These are phyloP conservation scores for Chiroxiphia lanceolata DNA, from an alignment of 2,797 vertebrate species.

Conservation along the genomic window DNA sequence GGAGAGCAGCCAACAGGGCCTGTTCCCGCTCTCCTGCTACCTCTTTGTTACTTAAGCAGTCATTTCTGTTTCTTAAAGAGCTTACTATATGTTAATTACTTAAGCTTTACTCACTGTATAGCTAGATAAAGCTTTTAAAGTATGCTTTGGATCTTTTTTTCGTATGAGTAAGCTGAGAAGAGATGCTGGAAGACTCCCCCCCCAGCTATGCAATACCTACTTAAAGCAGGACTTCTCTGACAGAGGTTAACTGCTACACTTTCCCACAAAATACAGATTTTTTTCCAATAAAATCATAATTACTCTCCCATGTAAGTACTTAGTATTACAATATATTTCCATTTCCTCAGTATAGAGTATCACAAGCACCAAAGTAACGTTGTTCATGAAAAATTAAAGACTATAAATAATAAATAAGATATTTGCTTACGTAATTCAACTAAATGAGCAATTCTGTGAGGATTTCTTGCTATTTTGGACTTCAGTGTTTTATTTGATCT, in stretches of 20 bases:
- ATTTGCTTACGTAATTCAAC: neutral
- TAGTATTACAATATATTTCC: constrained; percentile 17
- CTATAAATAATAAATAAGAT: constrained; percentile 10
- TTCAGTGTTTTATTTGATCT: constrained; percentile 16
- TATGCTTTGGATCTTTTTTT: neutral
- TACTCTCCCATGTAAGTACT: neutral
- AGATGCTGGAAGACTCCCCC: neutral
- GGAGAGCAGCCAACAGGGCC: neutral
- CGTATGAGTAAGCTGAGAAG: neutral
- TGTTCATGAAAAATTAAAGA: constrained; percentile 39
- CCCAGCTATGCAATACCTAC: neutral
- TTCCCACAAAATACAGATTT: neutral
- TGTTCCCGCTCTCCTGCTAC: neutral
- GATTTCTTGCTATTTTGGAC: constrained; percentile 24
- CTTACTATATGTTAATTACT: neutral
- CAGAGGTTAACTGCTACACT: neutral
- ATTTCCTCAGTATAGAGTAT: neutral
- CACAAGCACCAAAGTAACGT: neutral
- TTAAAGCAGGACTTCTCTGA: neutral
- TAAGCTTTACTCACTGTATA: neutral
- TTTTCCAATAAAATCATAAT: neutral
- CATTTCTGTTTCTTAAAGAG: neutral
- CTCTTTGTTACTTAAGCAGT: neutral
- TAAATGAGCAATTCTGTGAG: constrained; percentile 4
- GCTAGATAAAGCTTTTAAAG: neutral